Evolutionary conservation across 2,888 invertebrate genomes (phyloP).

Genomic region (Pelosia muscerda): DNA sequence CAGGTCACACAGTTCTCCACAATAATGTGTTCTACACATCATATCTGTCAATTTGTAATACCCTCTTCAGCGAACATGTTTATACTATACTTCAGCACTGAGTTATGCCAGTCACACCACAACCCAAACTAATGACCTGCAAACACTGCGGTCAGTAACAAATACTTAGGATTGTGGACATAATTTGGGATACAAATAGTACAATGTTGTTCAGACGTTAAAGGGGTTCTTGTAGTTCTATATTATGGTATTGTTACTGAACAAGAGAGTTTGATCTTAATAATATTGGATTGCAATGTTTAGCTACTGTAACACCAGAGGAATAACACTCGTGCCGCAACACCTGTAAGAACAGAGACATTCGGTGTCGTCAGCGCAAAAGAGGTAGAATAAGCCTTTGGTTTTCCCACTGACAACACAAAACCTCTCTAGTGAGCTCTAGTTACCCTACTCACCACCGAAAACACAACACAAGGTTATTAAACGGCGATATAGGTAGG

Average conservation of each 20-base stretch:
- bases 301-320: background rate
- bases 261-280: background rate
- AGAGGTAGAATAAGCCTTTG: too few relatives aligned
- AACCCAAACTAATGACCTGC: constrained; percentile 34
- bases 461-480: too few relatives aligned
- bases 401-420: too few relatives aligned
- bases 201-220: background rate
- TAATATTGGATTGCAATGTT: background rate
- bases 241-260: background rate
- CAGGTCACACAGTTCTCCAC: constrained; percentile 1
- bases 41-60: constrained; percentile 16
- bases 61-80: constrained; percentile 20
- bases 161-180: constrained; percentile 24
- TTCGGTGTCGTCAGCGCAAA: too few relatives aligned
- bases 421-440: too few relatives aligned
- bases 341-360: too few relatives aligned
- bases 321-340: too few relatives aligned
- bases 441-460: too few relatives aligned
- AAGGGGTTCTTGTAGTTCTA: background rate
- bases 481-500: too few relatives aligned
- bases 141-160: constrained; percentile 28
- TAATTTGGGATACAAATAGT: constrained; percentile 8
- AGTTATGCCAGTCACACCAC: constrained; percentile 23
- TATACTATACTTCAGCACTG: constrained; percentile 25
- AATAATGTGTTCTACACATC: background rate